Percentiles rank a stretch among this genome's conserved stretches.
These are phyloP conservation scores for Platyura marginata DNA, from an alignment of 1,140 invertebrate species.

Conservation along the genomic window DNA sequence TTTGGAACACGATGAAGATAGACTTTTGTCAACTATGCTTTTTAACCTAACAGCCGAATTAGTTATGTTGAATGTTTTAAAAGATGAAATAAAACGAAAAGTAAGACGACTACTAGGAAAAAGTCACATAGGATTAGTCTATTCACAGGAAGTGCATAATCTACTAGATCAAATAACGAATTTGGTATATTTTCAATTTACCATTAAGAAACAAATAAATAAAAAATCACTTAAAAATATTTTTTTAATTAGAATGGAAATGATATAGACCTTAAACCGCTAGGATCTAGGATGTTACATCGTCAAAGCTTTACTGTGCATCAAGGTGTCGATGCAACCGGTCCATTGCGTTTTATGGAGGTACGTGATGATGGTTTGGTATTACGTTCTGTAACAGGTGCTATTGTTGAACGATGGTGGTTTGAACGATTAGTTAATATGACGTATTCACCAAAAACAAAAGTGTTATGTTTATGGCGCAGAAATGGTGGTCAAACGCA, in stretches of 20 bases:
- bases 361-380: slow-evolving; percentile 96
- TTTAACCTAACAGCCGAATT: slow-evolving; percentile 95
- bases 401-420: slow-evolving; percentile 97
- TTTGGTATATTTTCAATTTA: slow-evolving; percentile 42
- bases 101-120: slow-evolving; percentile 87
- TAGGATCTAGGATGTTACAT: slow-evolving; percentile 80
- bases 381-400: slow-evolving; percentile 58
- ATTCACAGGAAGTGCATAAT: slow-evolving; percentile 94
- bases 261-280: slow-evolving; percentile 88
- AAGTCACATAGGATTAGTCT: slow-evolving; percentile 93
- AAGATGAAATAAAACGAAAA: slow-evolving; percentile 77
- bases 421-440: slow-evolving; percentile 98
- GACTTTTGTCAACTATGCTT: slow-evolving; percentile 83
- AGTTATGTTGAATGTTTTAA: slow-evolving; percentile 81
- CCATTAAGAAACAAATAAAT: no score
- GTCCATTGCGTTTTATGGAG: slow-evolving; percentile 91
- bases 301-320: slow-evolving; percentile 97
- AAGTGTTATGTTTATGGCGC: slow-evolving; percentile 91
- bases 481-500: slow-evolving; percentile 78
- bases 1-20: slow-evolving; percentile 95
- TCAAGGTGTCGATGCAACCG: slow-evolving; percentile 74
- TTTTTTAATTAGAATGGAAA: slow-evolving; percentile 61
- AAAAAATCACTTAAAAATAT: no score
- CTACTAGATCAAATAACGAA: slow-evolving; percentile 89
- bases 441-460: slow-evolving; percentile 97